Evolutionary conservation across 2,888 invertebrate species (phyloP), one percentile per base, ranked within the genome.

Genomic region (Apantesis nais): DNA sequence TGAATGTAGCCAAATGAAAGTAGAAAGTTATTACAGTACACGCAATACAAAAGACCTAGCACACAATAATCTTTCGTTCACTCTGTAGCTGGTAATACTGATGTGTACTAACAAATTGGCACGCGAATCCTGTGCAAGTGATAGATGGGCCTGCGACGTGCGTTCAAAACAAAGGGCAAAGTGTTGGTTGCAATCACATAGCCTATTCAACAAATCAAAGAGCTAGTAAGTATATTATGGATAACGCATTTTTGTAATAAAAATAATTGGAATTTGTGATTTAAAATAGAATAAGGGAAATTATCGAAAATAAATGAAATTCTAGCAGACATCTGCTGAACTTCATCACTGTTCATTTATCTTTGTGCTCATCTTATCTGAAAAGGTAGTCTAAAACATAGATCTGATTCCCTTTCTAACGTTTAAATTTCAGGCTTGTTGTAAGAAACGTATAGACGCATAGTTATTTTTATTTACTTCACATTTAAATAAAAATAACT

Each of bases 101-200:
- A 89, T 87, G 85, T 86, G 83, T 82, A 87, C 86, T 90, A 90
- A 92, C 91, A 91, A 92, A 93, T 92, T 91, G 89, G 90, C 89
- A 84, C 85, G 84, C 81, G 83, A 69, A 48, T 69, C 85, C 78
- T 83, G 87, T 90, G 86, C 90, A 86, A 58, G 88, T 93, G 93
- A 93, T 93, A 89, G 92, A 94, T 93, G 91, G 85, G 82, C 78
- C 76, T 78, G 83, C 87, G 88, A 90, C 89, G 90, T 89, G 90
- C 85, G 86, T 83, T 87, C 86, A 85, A 90, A 93, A 93, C 93
- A 93, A 93, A 92, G 91, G 88, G 87, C 88, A 89, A 89, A 92
- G 91, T 90, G 92, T 90, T 91, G 88, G 89, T 88, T 89, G 91
- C 92, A 93, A 93, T 93, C 91, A 91, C 88, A 90, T 83, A 85